phyloP scores from a whole-genome alignment of 2,888 invertebrate species.

The Protophormia terraenovae region DNA sequence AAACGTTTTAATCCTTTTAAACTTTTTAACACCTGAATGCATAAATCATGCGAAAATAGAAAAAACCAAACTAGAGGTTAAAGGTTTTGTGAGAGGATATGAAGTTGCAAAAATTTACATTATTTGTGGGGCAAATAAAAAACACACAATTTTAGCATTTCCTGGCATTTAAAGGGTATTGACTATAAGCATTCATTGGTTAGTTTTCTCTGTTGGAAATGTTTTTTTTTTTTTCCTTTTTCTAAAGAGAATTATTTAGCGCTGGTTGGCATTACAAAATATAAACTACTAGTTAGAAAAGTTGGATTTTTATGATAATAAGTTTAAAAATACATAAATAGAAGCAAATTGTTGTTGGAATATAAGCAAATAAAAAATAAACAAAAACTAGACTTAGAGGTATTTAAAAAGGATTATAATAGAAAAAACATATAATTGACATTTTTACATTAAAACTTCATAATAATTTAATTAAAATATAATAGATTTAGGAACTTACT shows the following conservation, averaged over 20 bases:
- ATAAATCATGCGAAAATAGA: constrained; percentile 61
- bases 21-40: constrained; percentile 62
- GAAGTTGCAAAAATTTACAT: constrained; percentile 28
- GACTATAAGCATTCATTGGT: not conserved
- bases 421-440: too few relatives aligned
- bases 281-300: not conserved
- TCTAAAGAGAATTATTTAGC: not conserved
- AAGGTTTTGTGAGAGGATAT: constrained; percentile 37
- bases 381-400: too few relatives aligned
- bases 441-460: too few relatives aligned
- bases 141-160: not conserved
- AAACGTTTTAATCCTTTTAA: constrained; percentile 59
- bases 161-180: not conserved
- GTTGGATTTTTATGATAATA: not conserved
- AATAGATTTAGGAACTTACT: too few relatives aligned
- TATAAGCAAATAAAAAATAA: too few relatives aligned
- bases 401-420: too few relatives aligned
- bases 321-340: not conserved
- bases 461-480: too few relatives aligned
- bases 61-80: constrained; percentile 16
- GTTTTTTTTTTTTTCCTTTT: not conserved
- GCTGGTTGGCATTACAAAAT: not conserved
- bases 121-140: not conserved
- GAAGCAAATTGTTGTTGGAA: not conserved
- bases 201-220: not conserved